Evolutionary conservation across 2,113 vertebrate genomes (phyloP).

Genomic region (Polypterus bichir): DNA sequence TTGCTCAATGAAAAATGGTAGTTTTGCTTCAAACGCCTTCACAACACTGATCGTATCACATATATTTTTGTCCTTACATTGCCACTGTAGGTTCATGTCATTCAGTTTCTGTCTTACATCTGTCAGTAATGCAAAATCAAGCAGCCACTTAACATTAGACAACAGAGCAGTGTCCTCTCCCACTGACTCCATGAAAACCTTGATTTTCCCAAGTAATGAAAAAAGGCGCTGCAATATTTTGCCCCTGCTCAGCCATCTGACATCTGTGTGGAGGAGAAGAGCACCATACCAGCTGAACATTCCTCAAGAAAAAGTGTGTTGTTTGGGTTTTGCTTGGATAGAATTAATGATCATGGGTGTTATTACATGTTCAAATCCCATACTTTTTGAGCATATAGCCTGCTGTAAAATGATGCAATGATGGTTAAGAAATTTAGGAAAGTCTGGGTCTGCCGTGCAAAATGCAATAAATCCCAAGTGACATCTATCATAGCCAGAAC

Average conservation of each 20-base stretch:
- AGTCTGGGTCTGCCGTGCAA: no score
- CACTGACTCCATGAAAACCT: conserved; percentile 6
- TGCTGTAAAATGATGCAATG: no score
- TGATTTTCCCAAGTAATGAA: conserved; percentile 9
- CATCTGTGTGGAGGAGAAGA: neutral
- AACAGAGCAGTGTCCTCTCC: conserved; percentile 4
- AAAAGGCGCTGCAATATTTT: conserved; percentile 9
- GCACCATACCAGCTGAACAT: conserved; percentile 1
- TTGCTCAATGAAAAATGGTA: neutral
- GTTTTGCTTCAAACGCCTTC: conserved; percentile 14
- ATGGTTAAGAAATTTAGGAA: no score
- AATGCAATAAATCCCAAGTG: no score
- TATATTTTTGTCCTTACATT: conserved; percentile 13
- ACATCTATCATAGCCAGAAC: no score
- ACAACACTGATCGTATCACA: conserved; percentile 11
- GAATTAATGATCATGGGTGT: neutral
- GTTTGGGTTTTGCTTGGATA: neutral
- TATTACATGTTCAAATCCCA: neutral
- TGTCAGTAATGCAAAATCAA: conserved; percentile 15
- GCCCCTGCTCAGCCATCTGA: conserved; percentile 13
- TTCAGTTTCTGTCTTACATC: conserved; percentile 15
- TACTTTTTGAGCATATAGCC: no score
- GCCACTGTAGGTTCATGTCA: conserved; percentile 6
- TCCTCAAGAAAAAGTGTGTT: conserved; percentile 9
- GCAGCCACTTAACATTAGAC: conserved; percentile 12